These are phyloP conservation scores for Agrotis segetum DNA, from an alignment of 2,888 invertebrate species.

Conservation along the genomic window DNA sequence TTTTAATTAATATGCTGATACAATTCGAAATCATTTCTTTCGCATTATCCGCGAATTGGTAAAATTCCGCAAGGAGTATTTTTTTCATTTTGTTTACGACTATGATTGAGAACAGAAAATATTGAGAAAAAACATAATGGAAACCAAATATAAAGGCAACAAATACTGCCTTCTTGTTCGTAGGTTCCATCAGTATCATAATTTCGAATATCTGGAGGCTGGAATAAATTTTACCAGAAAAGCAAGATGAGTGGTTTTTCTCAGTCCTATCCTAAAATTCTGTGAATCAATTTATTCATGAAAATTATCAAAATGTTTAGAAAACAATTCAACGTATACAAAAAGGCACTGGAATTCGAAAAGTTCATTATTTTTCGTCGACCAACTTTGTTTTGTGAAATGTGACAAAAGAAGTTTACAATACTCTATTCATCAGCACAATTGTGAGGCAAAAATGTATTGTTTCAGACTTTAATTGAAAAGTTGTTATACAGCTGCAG, in stretches of 20 bases:
- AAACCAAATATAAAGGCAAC: not conserved
- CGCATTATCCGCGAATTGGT: not conserved
- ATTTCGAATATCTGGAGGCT: not conserved
- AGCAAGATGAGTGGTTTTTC: too few relatives aligned
- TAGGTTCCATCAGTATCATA: not conserved
- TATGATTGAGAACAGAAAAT: slow-evolving; percentile 23
- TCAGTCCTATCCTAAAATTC: not conserved
- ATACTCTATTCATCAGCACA: slow-evolving; percentile 36
- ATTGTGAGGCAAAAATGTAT: slow-evolving; percentile 29
- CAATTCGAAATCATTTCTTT: not conserved
- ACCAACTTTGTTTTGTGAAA: slow-evolving; percentile 15
- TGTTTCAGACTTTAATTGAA: slow-evolving; percentile 69
- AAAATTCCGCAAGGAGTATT: not conserved
- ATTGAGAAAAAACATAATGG: slow-evolving; percentile 10
- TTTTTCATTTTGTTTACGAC: slow-evolving; percentile 15
- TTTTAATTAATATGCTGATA: too few relatives aligned
- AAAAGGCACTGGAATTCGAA: slow-evolving; percentile 3
- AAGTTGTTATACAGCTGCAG: slow-evolving; percentile 67
- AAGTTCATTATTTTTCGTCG: not conserved
- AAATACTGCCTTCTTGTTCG: slow-evolving; percentile 3
- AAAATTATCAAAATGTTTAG: not conserved
- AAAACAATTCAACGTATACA: slow-evolving; percentile 1
- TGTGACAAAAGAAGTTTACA: slow-evolving; percentile 5
- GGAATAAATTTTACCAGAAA: not conserved
- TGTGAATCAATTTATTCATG: not conserved